phyloP scores from a whole-genome alignment of 2,797 vertebrate species.

The Vireo griseus region DNA sequence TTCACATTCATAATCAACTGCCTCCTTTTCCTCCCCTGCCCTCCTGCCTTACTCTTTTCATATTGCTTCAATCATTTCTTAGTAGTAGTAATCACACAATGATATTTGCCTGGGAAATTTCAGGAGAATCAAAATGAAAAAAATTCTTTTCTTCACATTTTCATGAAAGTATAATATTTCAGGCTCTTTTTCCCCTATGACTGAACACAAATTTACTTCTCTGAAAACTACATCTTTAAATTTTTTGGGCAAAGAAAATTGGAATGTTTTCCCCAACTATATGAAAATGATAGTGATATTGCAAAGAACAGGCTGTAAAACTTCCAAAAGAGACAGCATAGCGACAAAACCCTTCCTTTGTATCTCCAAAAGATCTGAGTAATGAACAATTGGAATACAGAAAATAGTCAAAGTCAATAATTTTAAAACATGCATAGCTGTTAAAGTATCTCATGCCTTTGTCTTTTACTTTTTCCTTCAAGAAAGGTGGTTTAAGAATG shows the following conservation, averaged over 20 bases:
- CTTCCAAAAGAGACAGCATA: background rate
- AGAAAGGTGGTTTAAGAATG: background rate
- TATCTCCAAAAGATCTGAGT: background rate
- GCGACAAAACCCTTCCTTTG: background rate
- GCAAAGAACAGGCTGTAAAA: background rate
- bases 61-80: background rate
- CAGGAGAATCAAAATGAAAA: background rate
- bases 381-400: background rate
- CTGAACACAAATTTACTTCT: background rate
- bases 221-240: background rate
- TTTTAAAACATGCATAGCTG: background rate
- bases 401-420: background rate
- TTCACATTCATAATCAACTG: slow-evolving; percentile 21
- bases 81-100: background rate
- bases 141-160: background rate
- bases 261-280: background rate
- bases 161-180: background rate
- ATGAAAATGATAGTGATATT: background rate
- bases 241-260: background rate
- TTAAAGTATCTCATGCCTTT: background rate
- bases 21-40: slow-evolving; percentile 20
- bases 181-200: background rate
- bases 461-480: background rate
- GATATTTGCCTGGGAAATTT: slow-evolving; percentile 13
- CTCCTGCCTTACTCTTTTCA: slow-evolving; percentile 13